These are phyloP conservation scores for Tribolium madens DNA, from an alignment of 1,140 invertebrate genomes.

Conservation along the genomic window DNA sequence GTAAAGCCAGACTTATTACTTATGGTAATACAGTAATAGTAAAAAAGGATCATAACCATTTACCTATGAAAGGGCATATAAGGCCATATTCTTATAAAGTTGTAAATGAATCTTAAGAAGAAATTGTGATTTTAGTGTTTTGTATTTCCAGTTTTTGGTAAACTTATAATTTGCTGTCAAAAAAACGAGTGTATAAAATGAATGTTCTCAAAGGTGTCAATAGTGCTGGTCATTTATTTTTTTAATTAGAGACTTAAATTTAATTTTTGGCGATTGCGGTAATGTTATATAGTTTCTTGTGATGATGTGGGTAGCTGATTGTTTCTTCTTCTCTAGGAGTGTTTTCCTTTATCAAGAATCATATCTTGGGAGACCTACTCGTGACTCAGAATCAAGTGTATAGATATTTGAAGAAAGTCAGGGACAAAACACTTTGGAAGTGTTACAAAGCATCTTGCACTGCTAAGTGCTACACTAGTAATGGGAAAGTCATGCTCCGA, in stretches of 20 bases:
- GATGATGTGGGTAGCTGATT: neutral
- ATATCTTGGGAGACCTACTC: neutral
- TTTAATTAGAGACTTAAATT: no score
- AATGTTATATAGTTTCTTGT: neutral
- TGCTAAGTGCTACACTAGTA: conserved; percentile 52
- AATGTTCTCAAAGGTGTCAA: no score
- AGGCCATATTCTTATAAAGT: no score
- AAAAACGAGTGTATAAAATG: no score
- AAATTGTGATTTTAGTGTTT: no score
- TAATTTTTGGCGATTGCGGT: neutral
- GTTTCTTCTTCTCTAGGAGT: neutral
- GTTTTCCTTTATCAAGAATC: neutral
- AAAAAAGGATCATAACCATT: no score
- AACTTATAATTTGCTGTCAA: no score
- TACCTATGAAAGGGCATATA: no score
- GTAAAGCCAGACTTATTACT: no score
- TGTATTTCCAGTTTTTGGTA: no score
- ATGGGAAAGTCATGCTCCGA: conserved; percentile 50
- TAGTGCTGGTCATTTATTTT: neutral
- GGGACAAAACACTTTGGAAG: conserved; percentile 49
- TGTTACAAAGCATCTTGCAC: conserved; percentile 52
- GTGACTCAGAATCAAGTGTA: conserved; percentile 56
- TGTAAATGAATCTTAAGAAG: no score
- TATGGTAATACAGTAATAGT: no score
- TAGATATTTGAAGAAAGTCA: conserved; percentile 45